Conservation (phyloP, 1,140 invertebrate species). For the Heliconius himera region DNA sequence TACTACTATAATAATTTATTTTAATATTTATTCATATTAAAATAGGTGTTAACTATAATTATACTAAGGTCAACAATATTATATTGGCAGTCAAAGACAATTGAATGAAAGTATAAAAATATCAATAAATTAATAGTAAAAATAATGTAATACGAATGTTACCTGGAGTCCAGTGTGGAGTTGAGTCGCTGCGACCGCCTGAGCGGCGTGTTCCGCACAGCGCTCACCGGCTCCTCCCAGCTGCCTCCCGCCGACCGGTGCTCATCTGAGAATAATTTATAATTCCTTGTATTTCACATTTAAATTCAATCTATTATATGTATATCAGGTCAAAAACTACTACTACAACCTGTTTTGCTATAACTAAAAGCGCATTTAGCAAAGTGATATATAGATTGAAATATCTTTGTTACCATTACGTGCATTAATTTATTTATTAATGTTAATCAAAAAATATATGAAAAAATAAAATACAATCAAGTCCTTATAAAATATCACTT, state of each 20-base stretch:
- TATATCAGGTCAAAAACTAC: constrained; percentile 7
- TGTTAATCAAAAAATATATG: not conserved
- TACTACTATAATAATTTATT: no score
- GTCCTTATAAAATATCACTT: not conserved
- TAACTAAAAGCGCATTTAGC: not conserved
- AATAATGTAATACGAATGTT: constrained; percentile 5
- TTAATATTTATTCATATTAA: no score
- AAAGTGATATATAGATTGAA: not conserved
- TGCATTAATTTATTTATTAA: no score
- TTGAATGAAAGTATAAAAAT: no score
- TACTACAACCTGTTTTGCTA: not conserved
- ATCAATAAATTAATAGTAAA: not conserved
- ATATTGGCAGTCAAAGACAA: no score
- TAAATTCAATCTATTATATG: constrained; percentile 11
- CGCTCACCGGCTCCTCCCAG: constrained; percentile 78
- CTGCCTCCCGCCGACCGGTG: constrained; percentile 77
- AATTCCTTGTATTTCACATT: not conserved
- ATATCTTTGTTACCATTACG: not conserved
- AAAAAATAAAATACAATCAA: not conserved
- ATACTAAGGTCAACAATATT: no score
- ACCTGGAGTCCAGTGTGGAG: constrained; percentile 77
- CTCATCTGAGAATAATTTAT: constrained; percentile 60
- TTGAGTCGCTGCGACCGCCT: constrained; percentile 73
- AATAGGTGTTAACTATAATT: no score
- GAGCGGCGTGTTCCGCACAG: constrained; percentile 72